phyloP scores from a whole-genome alignment of 64 coral and sea anemone genomes.

The Montipora foliosa region DNA sequence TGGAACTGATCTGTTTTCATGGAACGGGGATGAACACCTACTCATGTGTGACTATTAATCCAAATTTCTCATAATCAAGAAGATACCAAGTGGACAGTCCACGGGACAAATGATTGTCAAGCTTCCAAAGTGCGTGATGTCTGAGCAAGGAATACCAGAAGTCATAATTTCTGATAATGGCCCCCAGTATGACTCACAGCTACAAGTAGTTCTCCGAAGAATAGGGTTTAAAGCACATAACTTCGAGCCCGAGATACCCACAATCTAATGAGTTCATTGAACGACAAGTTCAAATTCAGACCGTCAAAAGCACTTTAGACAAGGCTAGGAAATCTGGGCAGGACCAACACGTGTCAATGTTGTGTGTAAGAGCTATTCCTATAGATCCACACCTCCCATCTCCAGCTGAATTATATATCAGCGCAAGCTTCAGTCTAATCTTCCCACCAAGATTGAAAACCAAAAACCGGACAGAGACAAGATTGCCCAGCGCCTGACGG shows the following conservation, averaged over 20 bases:
- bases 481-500: too few species aligned
- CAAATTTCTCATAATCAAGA: conserved; percentile 13
- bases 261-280: conserved; percentile 30
- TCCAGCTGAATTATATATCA: too few species aligned
- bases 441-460: too few species aligned
- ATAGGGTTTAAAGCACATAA: conserved; percentile 7
- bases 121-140: conserved; percentile 4
- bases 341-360: background rate
- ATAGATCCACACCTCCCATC: too few species aligned
- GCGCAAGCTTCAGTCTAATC: too few species aligned
- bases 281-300: background rate
- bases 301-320: conserved; percentile 5
- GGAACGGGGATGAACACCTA: background rate
- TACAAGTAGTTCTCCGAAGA: conserved; percentile 12
- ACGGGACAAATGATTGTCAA: conserved; percentile 20
- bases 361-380: too few species aligned
- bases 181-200: conserved; percentile 24
- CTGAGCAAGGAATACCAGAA: too few species aligned
- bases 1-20: background rate
- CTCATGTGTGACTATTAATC: conserved; percentile 34
- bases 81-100: conserved; percentile 40
- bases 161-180: too few species aligned
- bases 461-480: too few species aligned
- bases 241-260: conserved; percentile 43
- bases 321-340: conserved; percentile 29